A percentile compares a stretch with the other conserved stretches of the same genome.
These are phyloP conservation scores for Pluvialis apricaria DNA, from an alignment of 2,113 vertebrate species.

Conservation along the genomic window DNA sequence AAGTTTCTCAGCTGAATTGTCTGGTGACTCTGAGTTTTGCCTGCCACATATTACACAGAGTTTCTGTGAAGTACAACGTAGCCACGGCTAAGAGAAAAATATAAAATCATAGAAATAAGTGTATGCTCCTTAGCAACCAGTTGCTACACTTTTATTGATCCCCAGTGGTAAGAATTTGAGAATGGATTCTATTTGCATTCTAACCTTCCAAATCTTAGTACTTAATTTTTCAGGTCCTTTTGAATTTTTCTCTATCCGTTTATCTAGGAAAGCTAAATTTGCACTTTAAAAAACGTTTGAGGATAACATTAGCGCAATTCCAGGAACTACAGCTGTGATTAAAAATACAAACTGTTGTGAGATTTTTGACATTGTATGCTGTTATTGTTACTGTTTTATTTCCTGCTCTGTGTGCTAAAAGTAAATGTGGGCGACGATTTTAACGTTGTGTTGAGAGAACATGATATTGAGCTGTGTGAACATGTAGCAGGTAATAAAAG, in stretches of 20 bases:
- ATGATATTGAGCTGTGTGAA: not conserved
- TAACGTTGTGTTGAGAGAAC: not conserved
- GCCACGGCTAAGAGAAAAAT: not conserved
- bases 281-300: not conserved
- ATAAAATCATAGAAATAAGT: not conserved
- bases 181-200: not conserved
- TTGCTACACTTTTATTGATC: not conserved
- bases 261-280: not conserved
- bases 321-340: not conserved
- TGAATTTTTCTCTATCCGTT: not conserved
- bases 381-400: not conserved
- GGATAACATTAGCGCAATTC: not conserved
- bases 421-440: not conserved
- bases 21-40: constrained; percentile 2
- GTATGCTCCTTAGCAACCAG: not conserved
- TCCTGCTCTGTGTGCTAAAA: not conserved
- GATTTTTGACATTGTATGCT: not conserved
- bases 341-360: not conserved
- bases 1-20: constrained; percentile 23
- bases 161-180: not conserved
- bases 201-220: not conserved
- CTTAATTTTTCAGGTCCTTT: not conserved
- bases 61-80: not conserved
- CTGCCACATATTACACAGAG: not conserved
- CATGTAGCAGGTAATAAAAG: not conserved